Percentiles rank a stretch among this genome's conserved stretches.
These are phyloP conservation scores for Cyphomyrus plagiostoma DNA, from an alignment of 2,113 vertebrate species.

Conservation along the genomic window DNA sequence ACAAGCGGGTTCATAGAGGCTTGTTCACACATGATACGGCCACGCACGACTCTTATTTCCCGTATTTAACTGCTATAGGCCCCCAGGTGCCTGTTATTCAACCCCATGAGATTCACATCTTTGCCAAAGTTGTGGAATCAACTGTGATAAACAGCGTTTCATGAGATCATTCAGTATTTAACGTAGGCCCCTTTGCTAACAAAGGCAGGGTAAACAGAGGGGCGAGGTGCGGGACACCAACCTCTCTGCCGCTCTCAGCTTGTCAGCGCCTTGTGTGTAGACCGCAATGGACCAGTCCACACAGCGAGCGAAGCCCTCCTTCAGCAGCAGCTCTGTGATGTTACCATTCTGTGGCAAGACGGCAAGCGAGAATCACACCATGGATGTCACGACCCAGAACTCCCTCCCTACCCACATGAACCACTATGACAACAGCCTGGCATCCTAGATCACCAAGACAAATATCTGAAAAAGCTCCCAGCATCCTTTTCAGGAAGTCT, in stretches of 20 bases:
- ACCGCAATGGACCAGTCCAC: slow-evolving; percentile 97
- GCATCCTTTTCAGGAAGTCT: neutral
- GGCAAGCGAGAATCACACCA: neutral
- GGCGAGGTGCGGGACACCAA: slow-evolving; percentile 36
- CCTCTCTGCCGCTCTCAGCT: slow-evolving; percentile 85
- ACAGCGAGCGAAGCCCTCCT: slow-evolving; percentile 91
- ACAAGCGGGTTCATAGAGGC: neutral
- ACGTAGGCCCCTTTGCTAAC: neutral
- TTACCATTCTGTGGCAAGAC: slow-evolving; percentile 76
- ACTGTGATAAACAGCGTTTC: neutral
- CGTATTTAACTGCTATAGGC: neutral
- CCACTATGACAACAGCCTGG: neutral
- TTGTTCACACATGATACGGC: neutral
- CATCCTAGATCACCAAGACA: neutral
- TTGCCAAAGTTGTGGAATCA: neutral
- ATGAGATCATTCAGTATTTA: neutral
- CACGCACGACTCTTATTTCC: neutral
- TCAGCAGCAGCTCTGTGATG: slow-evolving; percentile 89
- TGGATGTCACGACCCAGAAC: neutral
- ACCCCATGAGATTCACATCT: neutral
- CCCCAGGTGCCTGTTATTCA: neutral
- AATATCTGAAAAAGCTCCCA: neutral
- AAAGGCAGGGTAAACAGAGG: neutral
- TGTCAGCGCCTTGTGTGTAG: slow-evolving; percentile 88
- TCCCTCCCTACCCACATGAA: neutral